phyloP scores from a whole-genome alignment of 2,888 invertebrate species.

The Amblyteles armatorius region DNA sequence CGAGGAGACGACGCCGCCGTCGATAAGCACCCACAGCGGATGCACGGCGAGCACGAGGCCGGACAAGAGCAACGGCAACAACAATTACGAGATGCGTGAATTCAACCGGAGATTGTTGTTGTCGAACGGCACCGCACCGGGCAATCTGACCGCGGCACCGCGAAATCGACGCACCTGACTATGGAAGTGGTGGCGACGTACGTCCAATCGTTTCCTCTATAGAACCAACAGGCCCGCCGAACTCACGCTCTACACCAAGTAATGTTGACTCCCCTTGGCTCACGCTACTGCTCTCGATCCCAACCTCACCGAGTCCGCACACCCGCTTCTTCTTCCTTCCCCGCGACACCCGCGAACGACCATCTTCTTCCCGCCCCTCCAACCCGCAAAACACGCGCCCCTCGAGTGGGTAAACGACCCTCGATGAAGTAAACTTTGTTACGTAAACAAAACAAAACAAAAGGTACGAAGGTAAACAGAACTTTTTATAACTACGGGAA shows the following conservation, averaged over 20 bases:
- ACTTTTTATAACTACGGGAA: neutral
- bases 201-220: slow-evolving; percentile 80
- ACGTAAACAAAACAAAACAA: neutral
- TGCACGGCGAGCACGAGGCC: slow-evolving; percentile 76
- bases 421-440: neutral
- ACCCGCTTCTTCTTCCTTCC: slow-evolving; percentile 3
- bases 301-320: neutral
- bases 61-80: slow-evolving; percentile 90
- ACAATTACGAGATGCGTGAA: slow-evolving; percentile 93
- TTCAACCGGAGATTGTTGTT: slow-evolving; percentile 85
- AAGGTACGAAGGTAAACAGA: neutral
- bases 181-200: slow-evolving; percentile 83
- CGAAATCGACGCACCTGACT: slow-evolving; percentile 83
- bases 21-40: slow-evolving; percentile 78
- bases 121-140: slow-evolving; percentile 81
- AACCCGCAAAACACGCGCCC: neutral
- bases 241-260: slow-evolving; percentile 71
- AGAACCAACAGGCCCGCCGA: slow-evolving; percentile 81
- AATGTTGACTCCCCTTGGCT: slow-evolving; percentile 45
- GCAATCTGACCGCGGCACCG: slow-evolving; percentile 85
- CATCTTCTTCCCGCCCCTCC: no score
- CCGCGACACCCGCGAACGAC: neutral
- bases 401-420: slow-evolving; percentile 1
- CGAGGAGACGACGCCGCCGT: slow-evolving; percentile 84
- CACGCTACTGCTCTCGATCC: neutral